Evolutionary conservation across 2,888 invertebrate genomes (phyloP).

Genomic region (Xylocampa areola): DNA sequence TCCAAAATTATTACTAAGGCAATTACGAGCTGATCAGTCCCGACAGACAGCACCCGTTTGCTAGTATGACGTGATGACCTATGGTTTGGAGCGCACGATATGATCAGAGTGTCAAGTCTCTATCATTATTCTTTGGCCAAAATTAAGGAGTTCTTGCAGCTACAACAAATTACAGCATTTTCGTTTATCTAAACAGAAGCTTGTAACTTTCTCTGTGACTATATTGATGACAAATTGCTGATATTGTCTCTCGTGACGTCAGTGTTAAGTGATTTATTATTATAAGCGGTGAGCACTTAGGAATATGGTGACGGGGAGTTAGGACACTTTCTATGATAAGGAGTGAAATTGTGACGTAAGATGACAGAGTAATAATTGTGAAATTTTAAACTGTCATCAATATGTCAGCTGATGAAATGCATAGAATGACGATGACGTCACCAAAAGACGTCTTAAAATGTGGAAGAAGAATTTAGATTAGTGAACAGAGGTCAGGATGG

Average conservation of each 20-base stretch:
- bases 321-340: slow-evolving; percentile 36
- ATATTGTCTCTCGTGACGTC: slow-evolving; percentile 44
- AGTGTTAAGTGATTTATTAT: slow-evolving; percentile 45
- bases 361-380: slow-evolving; percentile 8
- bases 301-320: slow-evolving; percentile 15
- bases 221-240: slow-evolving; percentile 58
- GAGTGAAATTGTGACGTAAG: slow-evolving; percentile 11
- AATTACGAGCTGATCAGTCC: too few species aligned
- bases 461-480: too few species aligned
- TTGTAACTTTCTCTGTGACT: slow-evolving; percentile 52
- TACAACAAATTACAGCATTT: slow-evolving; percentile 64
- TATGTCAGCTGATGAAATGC: background rate
- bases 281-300: slow-evolving; percentile 36
- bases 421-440: too few species aligned
- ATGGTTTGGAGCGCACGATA: too few species aligned
- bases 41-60: too few species aligned
- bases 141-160: slow-evolving; percentile 67
- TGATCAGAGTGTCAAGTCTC: slow-evolving; percentile 1
- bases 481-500: too few species aligned
- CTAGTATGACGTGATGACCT: too few species aligned
- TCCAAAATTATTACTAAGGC: too few species aligned
- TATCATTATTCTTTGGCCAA: slow-evolving; percentile 66
- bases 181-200: slow-evolving; percentile 80
- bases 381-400: too few species aligned
- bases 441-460: too few species aligned